Evolutionary conservation across 2,113 vertebrate genomes (phyloP), one percentile per base, ranked within the genome.

Genomic region (Dicrurus megarhynchus): DNA sequence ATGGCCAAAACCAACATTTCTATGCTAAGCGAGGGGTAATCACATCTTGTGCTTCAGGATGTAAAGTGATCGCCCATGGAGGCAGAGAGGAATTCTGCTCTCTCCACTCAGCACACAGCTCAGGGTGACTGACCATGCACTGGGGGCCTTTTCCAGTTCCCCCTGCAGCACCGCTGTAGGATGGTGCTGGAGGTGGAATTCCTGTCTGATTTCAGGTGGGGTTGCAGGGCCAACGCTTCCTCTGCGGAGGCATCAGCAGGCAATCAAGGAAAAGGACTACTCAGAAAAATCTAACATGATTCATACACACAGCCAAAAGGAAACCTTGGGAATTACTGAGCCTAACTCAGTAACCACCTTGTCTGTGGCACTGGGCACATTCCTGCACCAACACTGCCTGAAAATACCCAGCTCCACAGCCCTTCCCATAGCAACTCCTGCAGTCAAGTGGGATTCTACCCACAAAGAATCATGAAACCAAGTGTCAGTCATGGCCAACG

Each of bases 1-100:
- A 86, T 95, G 92, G 75, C 93, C 95, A 96, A 96, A 96, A 69
- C 55, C 79, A 96, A 93, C 88, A 92, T 56, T 84, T 95, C 85
- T 75, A 77, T 55, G 88, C 93, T 83, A 94, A 59, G 75, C 0
- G 1, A 94, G 87, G 85, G 90, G 90, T 92, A 86, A 91, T 93
- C 90, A 89, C 89, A 96, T 81, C 88, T 92, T 49, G 79, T 78
- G 82, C 71, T 94, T 81, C 82, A 88, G 85, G 95, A 96, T 68
- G 96, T 94, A 91, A 96, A 90, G 84, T 44, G 90, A 93, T 93
- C 24, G 0, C 76, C 56, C 71, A 49, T 59, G 41, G 80, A 93
- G 44, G 47, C 88, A 60, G 41, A 68, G 61, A 89, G 84, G 80
- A 95, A 90, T 96, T 91, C 87, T 83, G 68, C 77, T 84, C 83